Percentiles rank a stretch among this genome's conserved stretches.
Conservation (phyloP, 2,113 vertebrate species). For the Ursus arctos region DNA sequence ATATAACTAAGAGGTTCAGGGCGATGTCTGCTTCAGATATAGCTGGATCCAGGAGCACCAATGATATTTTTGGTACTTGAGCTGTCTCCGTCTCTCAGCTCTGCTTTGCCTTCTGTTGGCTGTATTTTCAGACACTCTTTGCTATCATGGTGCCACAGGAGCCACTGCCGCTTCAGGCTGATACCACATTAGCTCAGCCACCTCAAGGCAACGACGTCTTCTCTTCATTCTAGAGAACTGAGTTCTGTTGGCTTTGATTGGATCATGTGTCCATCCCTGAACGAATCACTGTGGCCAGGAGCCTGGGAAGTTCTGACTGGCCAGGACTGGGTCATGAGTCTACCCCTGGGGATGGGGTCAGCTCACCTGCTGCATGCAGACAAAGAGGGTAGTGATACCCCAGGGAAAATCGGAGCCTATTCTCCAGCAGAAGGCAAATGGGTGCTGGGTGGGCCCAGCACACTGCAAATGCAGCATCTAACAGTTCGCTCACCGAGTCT, state of each 20-base stretch:
- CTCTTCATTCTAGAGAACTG: background rate
- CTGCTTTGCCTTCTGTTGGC: background rate
- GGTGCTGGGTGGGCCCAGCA: background rate
- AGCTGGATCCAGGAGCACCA: background rate
- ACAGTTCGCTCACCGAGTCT: background rate
- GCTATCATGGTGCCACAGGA: too few species aligned
- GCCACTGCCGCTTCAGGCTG: background rate
- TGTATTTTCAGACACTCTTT: background rate
- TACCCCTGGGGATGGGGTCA: background rate
- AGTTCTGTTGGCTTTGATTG: background rate
- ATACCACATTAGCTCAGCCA: background rate
- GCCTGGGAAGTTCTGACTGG: background rate
- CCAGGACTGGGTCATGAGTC: background rate
- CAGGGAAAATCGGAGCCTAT: background rate
- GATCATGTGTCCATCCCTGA: background rate
- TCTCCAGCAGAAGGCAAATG: background rate
- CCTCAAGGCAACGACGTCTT: background rate
- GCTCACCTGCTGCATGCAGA: background rate
- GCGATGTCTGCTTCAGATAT: background rate
- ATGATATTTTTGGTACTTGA: rapidly evolving
- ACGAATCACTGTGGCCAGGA: background rate
- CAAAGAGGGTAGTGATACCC: background rate
- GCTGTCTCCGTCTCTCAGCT: background rate
- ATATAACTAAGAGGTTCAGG: background rate
- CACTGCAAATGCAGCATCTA: background rate